Evolutionary conservation across 1,140 invertebrate species (phyloP), one percentile per base, ranked within the genome.

Genomic region (Yoshiicerus persimilis): DNA sequence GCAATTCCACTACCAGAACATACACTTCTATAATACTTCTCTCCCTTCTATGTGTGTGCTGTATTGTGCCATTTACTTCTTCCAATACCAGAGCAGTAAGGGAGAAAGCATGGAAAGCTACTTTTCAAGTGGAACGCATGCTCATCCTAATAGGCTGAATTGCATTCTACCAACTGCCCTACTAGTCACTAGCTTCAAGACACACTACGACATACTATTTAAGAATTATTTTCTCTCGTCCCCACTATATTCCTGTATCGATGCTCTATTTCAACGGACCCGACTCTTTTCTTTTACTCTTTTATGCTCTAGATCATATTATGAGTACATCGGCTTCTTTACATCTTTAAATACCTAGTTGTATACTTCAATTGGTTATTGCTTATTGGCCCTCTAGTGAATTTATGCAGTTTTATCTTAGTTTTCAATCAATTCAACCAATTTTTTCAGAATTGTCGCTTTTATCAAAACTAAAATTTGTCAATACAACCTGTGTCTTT

Each of bases 81-180:
- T 30, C 64, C 27, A 25, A 11, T 25, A 27, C 9, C 64, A 70
- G 8, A 27, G 8, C 62, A 9, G 16, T 11, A 4, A 41, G 16
- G 38, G 83, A 56, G 83, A 85, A 85, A 85, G 83, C 83, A 85
- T 85, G 83, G 83, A 85, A 85, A 85, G 83, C 39, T 62, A 85
- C 83, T 85, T 85, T 85, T 80, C 75, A 62, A 85, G 39, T 85
- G 39, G 39, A 85, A 85, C 83, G 83, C 83, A 85, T 85, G 83
- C 83, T 85, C 83, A 47, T 85, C 83, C 83, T 62, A 30, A 62
- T 47, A 85, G 25, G 30, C 39, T 13, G 25, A n/a, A n/a, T n/a
- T n/a, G 9, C 36, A 13, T 36, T 56, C 47, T 84, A 16, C 83
- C 32, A 84, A 47, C 41, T 16, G 20, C n/a, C n/a, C 47, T n/a